phyloP scores from a whole-genome alignment of 1,140 invertebrate species.

The Drosophila ironensis region DNA sequence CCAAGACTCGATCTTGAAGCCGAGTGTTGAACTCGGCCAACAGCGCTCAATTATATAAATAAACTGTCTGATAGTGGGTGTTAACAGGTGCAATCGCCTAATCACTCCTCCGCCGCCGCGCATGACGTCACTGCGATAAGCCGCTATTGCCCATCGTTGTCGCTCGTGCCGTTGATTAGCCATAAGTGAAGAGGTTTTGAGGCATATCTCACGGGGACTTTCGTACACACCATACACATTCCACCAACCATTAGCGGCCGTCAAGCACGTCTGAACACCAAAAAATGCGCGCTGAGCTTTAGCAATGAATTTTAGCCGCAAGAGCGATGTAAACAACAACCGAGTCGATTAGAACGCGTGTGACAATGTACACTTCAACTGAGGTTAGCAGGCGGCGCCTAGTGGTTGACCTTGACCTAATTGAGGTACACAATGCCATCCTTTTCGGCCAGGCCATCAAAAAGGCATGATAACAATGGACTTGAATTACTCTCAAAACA shows the following conservation, averaged over 20 bases:
- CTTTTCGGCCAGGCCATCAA: too few relatives aligned
- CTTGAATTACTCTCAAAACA: conserved; percentile 22
- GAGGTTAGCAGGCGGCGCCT: conserved; percentile 9
- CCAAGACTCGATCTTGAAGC: conserved; percentile 26
- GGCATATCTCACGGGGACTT: conserved; percentile 2
- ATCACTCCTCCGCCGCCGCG: neutral
- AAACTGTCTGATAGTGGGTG: conserved; percentile 2
- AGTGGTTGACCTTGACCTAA: conserved; percentile 25
- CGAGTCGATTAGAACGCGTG: conserved; percentile 8
- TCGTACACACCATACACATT: neutral
- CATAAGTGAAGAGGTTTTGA: conserved; percentile 1
- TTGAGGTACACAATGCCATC: neutral
- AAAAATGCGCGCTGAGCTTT: conserved; percentile 10
- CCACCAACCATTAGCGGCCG: neutral
- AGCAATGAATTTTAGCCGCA: conserved; percentile 15
- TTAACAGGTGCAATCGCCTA: conserved; percentile 21
- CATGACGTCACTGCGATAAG: conserved; percentile 60
- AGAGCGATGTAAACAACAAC: conserved; percentile 7
- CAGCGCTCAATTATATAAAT: conserved; percentile 31
- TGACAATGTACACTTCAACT: conserved; percentile 5
- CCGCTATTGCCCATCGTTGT: conserved; percentile 3
- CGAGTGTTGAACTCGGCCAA: conserved; percentile 26
- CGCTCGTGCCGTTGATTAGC: conserved; percentile 70
- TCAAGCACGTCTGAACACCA: conserved; percentile 35
- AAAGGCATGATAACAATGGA: neutral